Evolutionary conservation across 2,888 invertebrate species (phyloP), one percentile per base, ranked within the genome.

Genomic region (Lithosia quadra): DNA sequence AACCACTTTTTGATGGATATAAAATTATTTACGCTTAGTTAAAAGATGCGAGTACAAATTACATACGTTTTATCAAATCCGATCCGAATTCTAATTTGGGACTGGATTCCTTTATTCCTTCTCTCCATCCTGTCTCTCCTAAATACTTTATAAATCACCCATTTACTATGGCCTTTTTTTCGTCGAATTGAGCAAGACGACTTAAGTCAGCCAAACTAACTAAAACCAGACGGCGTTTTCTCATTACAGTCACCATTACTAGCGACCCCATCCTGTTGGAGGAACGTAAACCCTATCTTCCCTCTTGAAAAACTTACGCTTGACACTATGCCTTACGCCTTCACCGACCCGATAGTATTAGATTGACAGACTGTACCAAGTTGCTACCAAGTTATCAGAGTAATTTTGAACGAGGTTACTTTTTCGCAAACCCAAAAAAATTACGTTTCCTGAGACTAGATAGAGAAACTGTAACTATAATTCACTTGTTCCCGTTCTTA

Each of bases 1-100:
- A 93, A 85, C 87, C 86, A 86, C 84, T 83, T 88, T 85, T 87
- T 88, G 87, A 91, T 90, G 89, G 85, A 89, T 86, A 86, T 88
- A 86, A 89, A 89, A 90, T 89, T 90, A 89, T 90, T 88, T 87
- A 90, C 85, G 84, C 86, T 67, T 66, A 59, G 76, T 77, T 80
- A 75, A 79, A 75, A 78, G 74, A 78, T 78, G 69, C 78, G 72
- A 79, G 75, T 69, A 81, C 73, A 79, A 77, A 78, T 77, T 75
- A 74, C 65, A 73, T 66, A 74, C 64, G 70, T 71, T 73, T 78
- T 70, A 75, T 75, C 36, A 39, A 65, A 59, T 74, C 72, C 69
- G 34, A 60, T 68, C 62, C 9, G 24, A 71, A 70, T 63, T 56
- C 13, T 15, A 28, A n/a, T 24, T 36, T 36, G n/a, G 8, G 21